Base-by-base conservation (phyloP, 2,888 invertebrate genomes). In the Cheilosia impressa region DNA sequence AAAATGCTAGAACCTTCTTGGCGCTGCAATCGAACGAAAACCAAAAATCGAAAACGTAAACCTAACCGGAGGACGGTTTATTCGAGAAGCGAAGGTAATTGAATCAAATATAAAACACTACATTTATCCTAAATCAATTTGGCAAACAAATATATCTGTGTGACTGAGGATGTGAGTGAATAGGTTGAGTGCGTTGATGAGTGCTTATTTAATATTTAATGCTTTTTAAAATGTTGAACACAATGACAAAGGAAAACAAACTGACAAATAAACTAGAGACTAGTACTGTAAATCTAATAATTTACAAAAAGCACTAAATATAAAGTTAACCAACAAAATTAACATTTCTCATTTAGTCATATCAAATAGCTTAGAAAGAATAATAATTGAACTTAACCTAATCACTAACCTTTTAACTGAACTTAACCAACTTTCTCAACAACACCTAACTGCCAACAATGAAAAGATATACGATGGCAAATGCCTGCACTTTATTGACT, bases 61-160 rank as follows among this genome's bases (percentile, higher is more conserved):
- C 94, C 94, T 96, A 89, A 97, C 97, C 90, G 99, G 99, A 90
- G 98, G 98, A 89, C 95, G 97, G 92, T 97, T 96, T 93, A 98
- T 99, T 91, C 95, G 98, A 88, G 99, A 99, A 94, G 98, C 98
- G 90, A 98, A 98, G 98, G 98, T 99, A 96, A 92, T 90, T 90
- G 62, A 73, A 58, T 19, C 13, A 15, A 19, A 66, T 58, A 57
- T 27, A 27, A 5, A 10, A 19, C 3, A 15, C 10, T 38, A 43
- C 31, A 34, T 47, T 52, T 0, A 34, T 58, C 1, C 9, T 22
- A 53, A 50, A 53, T 10, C n/a, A 52, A 79, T 71, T 79, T 58
- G 52, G 52, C 34, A 31, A 52, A 63, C 13, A 43, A 63, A 71
- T 24, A 31, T 45, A 57, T 24, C 38, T 34, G 52, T 71, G 38